Evolutionary conservation across 2,888 invertebrate genomes (phyloP).

Genomic region (Stenotaenia linearis): DNA sequence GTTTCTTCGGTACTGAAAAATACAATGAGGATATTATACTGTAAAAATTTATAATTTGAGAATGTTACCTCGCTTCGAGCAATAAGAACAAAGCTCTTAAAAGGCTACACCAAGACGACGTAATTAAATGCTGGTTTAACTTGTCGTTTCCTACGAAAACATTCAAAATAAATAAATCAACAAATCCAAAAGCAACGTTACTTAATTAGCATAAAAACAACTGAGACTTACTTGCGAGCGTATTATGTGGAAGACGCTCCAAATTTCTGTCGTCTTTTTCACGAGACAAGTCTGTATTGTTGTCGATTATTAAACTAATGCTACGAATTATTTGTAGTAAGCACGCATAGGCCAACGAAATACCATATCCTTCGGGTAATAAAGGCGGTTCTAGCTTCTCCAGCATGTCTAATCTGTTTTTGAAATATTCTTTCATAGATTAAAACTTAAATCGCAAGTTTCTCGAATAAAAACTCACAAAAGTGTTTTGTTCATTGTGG

Average conservation of each 20-base stretch:
- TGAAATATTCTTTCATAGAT: not conserved
- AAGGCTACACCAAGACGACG: constrained; percentile 92
- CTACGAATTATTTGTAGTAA: constrained; percentile 86
- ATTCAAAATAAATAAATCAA: too few species aligned
- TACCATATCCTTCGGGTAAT: constrained; percentile 95
- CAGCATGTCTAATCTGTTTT: constrained; percentile 79
- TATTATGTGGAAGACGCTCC: too few species aligned
- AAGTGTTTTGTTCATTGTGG: constrained; percentile 79
- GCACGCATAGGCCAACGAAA: constrained; percentile 91
- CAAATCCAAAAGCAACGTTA: too few species aligned
- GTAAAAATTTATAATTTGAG: not conserved
- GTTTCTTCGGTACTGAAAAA: constrained; percentile 75
- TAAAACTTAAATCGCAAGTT: too few species aligned
- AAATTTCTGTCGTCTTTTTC: too few species aligned
- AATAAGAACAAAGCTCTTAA: constrained; percentile 84
- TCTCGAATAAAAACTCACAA: constrained; percentile 62
- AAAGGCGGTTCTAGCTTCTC: constrained; percentile 90
- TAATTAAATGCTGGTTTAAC: constrained; percentile 68
- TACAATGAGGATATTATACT: not conserved
- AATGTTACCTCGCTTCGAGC: constrained; percentile 72
- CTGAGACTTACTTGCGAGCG: too few species aligned
- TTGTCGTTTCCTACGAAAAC: constrained; percentile 39
- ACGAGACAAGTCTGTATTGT: too few species aligned
- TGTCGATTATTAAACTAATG: constrained; percentile 64
- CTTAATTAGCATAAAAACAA: too few species aligned